Evolutionary conservation across 2,888 invertebrate genomes (phyloP).

Genomic region (Caenorhabditis zanzibari): DNA sequence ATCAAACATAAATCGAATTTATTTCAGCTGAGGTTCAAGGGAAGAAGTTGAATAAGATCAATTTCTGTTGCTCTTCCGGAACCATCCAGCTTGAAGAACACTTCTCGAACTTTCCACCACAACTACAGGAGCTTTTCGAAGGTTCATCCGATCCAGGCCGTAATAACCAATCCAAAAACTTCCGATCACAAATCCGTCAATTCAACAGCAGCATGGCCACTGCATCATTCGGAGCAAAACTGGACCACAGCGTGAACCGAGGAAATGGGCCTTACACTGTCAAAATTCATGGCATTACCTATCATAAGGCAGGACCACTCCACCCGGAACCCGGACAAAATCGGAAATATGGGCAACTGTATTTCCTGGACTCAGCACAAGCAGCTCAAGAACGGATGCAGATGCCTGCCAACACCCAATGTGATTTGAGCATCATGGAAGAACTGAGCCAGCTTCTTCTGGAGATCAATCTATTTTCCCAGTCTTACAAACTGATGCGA

Average conservation of each 20-base stretch:
- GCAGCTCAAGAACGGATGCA: conserved; percentile 49
- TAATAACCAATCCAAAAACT: conserved; percentile 8
- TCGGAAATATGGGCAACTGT: not conserved
- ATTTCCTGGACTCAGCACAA: conserved; percentile 8
- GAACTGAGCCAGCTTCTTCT: conserved; percentile 28
- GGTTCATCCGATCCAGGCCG: not conserved
- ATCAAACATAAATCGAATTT: not conserved
- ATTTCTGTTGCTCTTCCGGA: conserved; percentile 17
- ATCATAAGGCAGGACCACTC: conserved; percentile 35
- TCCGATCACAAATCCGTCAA: conserved; percentile 18
- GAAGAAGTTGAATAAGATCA: not conserved
- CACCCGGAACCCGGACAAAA: conserved; percentile 4
- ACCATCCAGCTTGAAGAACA: conserved; percentile 2
- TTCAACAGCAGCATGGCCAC: conserved; percentile 59
- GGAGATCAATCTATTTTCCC: not conserved
- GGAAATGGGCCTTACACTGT: conserved; percentile 64
- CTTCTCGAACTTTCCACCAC: not conserved
- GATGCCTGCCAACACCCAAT: conserved; percentile 34
- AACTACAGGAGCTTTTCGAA: conserved; percentile 9
- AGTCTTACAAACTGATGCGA: not conserved
- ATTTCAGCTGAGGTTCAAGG: conserved; percentile 6
- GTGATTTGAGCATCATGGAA: conserved; percentile 45
- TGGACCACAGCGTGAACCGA: conserved; percentile 18
- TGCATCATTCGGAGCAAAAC: conserved; percentile 54
- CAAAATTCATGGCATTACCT: conserved; percentile 57